Evolutionary conservation across 2,797 vertebrate species (phyloP).

Genomic region (Chaenodraco wilsoni): DNA sequence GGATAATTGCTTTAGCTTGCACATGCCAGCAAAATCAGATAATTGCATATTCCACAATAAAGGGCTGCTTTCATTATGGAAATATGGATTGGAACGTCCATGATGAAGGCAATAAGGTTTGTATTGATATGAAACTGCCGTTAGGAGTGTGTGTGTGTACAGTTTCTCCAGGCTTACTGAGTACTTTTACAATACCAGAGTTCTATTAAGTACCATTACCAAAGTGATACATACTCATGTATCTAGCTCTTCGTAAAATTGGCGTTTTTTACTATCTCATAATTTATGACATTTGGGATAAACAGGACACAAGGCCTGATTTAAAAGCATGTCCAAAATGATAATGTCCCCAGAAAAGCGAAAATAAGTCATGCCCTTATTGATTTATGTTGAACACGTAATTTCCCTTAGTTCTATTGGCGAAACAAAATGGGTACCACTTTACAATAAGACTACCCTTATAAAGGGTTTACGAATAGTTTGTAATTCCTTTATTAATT

Average conservation of each 20-base stretch:
- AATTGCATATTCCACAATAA: constrained; percentile 40
- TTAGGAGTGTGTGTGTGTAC: neutral
- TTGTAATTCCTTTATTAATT: too few species aligned
- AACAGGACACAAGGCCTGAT: neutral
- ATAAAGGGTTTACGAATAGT: too few species aligned
- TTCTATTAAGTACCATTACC: constrained; percentile 7
- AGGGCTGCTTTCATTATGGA: constrained; percentile 21
- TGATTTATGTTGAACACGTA: neutral
- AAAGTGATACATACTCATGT: neutral
- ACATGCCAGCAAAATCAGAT: constrained; percentile 12
- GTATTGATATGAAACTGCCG: neutral
- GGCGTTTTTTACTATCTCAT: constrained; percentile 9
- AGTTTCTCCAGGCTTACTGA: neutral
- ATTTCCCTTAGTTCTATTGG: neutral
- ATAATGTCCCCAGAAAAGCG: neutral
- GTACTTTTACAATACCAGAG: neutral
- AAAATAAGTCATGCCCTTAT: neutral
- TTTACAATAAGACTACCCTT: too few species aligned
- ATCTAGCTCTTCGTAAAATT: neutral
- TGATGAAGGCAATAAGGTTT: neutral
- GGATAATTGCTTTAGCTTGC: constrained; percentile 36
- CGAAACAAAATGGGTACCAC: neutral
- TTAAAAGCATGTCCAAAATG: neutral
- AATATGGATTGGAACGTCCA: constrained; percentile 18
- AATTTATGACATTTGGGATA: neutral